A percentile compares a stretch with the other conserved stretches of the same genome.
These are phyloP conservation scores for Pipra filicauda DNA, from an alignment of 2,113 vertebrate species.

Conservation along the genomic window DNA sequence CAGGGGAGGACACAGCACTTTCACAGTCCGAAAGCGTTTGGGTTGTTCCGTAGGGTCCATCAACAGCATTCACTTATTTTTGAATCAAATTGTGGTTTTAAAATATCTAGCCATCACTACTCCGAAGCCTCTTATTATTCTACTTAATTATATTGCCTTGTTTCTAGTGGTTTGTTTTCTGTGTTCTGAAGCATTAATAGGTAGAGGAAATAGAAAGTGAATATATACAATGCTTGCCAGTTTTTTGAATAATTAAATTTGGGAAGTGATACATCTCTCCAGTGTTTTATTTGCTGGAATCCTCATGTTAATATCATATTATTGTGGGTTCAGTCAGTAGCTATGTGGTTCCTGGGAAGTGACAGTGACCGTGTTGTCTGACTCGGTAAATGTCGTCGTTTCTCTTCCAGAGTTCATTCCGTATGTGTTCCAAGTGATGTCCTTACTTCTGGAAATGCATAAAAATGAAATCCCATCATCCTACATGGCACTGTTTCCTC, in stretches of 20 bases:
- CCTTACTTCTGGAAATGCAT: conserved; percentile 96
- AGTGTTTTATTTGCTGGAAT: background rate
- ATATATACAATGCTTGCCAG: background rate
- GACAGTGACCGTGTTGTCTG: background rate
- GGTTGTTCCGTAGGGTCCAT: background rate
- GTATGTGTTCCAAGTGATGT: conserved; percentile 99
- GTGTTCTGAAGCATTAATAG: background rate
- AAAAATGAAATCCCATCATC: conserved; percentile 88
- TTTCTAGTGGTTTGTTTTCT: background rate
- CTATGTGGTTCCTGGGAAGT: fast-evolving
- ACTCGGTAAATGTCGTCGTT: background rate
- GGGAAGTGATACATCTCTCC: background rate
- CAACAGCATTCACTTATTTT: background rate
- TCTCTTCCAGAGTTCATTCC: conserved; percentile 91
- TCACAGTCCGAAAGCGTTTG: background rate
- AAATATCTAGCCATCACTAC: background rate
- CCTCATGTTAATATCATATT: background rate
- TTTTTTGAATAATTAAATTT: background rate
- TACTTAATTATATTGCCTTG: background rate
- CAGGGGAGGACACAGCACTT: background rate
- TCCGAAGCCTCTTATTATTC: background rate
- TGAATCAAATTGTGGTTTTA: background rate
- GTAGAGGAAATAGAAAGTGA: background rate
- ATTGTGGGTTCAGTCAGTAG: background rate
- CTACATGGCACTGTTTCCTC: conserved; percentile 96